A percentile compares a stretch with the other conserved stretches of the same genome.
These are phyloP conservation scores for Strigamia maritima DNA, from an alignment of 2,888 invertebrate species.

Conservation along the genomic window DNA sequence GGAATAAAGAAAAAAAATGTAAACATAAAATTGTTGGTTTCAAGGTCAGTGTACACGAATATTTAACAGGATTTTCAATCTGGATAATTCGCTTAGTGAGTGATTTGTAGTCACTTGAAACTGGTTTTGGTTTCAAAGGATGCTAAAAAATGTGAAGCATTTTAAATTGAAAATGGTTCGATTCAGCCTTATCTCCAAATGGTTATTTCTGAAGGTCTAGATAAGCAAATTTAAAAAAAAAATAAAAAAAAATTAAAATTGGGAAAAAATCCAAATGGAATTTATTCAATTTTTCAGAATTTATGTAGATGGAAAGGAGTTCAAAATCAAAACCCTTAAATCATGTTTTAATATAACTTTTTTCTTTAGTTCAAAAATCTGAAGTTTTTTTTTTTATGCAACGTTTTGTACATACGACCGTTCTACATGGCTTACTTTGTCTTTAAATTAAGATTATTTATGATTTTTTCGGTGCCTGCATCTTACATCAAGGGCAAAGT, in stretches of 20 bases:
- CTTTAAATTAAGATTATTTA: conserved; percentile 29
- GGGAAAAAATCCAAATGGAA: background rate
- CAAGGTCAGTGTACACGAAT: conserved; percentile 11
- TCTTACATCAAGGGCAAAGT: conserved; percentile 13
- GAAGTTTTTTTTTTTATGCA: background rate
- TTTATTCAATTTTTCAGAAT: background rate
- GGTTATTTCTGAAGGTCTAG: background rate
- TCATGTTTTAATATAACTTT: background rate
- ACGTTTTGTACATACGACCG: background rate
- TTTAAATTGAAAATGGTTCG: background rate
- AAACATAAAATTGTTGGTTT: conserved; percentile 4
- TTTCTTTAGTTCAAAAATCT: conserved; percentile 7
- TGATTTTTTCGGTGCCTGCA: conserved; percentile 3
- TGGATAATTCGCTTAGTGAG: background rate
- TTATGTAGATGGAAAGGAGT: background rate
- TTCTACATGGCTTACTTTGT: conserved; percentile 18
- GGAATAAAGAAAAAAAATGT: background rate
- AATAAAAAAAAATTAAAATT: background rate
- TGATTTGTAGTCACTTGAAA: background rate
- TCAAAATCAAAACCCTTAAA: conserved; percentile 18
- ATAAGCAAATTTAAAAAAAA: no score
- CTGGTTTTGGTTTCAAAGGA: conserved; percentile 19
- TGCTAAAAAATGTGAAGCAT: background rate
- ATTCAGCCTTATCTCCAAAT: background rate
- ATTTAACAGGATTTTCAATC: background rate